Base-by-base conservation (phyloP, 2,888 invertebrate species). In the Flexamia atlantica region DNA sequence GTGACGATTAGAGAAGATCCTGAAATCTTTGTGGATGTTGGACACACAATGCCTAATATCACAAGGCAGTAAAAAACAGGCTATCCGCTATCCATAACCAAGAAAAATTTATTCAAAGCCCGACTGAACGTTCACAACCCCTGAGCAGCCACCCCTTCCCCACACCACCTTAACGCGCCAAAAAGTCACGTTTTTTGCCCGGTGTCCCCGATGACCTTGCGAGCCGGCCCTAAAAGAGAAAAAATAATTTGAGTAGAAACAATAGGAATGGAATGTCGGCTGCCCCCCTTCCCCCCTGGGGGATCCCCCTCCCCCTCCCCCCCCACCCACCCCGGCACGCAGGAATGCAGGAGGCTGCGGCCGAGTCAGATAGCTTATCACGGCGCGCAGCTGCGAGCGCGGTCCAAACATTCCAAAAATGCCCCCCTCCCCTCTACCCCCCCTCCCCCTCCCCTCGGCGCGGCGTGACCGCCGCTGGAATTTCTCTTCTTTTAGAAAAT, bases 231-330 rank as follows among this genome's bases (percentile, higher is more conserved):
- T 28, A 64, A 30, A 64, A 17, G 30, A 30, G 30, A 64, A 64
- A 64, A 64, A 64, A 64, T 64, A 64, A 64, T 64, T 64, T 64
- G 64, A 28, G 64, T 28, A 64, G 64, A 64, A 64, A 64, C 64
- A 64, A 64, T 64, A 64, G 64, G 64, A 64, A 64, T 64, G 64
- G 64, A 64, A 64, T 64, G 64, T 64, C 64, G 64, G 64, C 64
- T n/a, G n/a, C n/a, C n/a, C n/a, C n/a, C n/a, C n/a, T n/a, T n/a
- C n/a, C n/a, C n/a, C n/a, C n/a, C n/a, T n/a, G 20, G 64, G 64
- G 64, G 14, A 64, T 30, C 28, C 28, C 64, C 64, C 64, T n/a
- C 64, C 28, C 64, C 64, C 64, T 23, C 64, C 25, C 64, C 64
- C 57, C 57, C 12, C 46, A 40, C 12, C n/a, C n/a, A n/a, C 40